Evolutionary conservation across 2,797 vertebrate genomes (phyloP).

Genomic region (Crocidura indochinensis): DNA sequence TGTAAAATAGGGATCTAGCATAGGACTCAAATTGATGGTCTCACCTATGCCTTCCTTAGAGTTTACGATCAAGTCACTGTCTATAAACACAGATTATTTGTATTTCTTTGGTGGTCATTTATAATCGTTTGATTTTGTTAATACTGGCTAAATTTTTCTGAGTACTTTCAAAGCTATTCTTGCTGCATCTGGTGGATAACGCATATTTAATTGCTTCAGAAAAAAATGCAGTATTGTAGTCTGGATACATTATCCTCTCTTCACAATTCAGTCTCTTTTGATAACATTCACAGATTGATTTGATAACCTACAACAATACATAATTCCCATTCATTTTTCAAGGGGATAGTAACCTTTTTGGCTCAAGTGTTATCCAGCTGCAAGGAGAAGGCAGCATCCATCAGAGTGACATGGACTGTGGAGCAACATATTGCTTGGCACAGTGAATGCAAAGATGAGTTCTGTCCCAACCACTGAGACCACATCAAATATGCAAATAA

Average conservation of each 20-base stretch:
- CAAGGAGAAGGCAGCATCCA: neutral
- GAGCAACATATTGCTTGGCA: neutral
- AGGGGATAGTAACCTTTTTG: constrained; percentile 26
- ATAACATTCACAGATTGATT: neutral
- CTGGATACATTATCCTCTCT: neutral
- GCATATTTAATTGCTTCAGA: neutral
- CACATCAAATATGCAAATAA: constrained; percentile 64
- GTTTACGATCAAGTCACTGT: neutral
- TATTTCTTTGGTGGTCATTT: neutral
- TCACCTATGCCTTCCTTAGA: accelerated
- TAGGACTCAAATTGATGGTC: accelerated
- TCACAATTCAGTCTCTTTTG: neutral
- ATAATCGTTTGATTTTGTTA: neutral
- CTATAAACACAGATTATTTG: neutral
- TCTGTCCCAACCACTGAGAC: constrained; percentile 2
- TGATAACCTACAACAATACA: neutral
- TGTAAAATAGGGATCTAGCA: neutral
- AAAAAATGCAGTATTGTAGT: neutral
- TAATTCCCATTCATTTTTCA: neutral
- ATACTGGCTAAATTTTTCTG: neutral
- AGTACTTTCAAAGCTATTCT: neutral
- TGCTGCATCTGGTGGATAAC: no score
- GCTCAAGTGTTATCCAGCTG: neutral
- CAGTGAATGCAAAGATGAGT: neutral
- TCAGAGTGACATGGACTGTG: neutral